Evolutionary conservation across 2,888 invertebrate genomes (phyloP).

Genomic region (Coremacera marginata): DNA sequence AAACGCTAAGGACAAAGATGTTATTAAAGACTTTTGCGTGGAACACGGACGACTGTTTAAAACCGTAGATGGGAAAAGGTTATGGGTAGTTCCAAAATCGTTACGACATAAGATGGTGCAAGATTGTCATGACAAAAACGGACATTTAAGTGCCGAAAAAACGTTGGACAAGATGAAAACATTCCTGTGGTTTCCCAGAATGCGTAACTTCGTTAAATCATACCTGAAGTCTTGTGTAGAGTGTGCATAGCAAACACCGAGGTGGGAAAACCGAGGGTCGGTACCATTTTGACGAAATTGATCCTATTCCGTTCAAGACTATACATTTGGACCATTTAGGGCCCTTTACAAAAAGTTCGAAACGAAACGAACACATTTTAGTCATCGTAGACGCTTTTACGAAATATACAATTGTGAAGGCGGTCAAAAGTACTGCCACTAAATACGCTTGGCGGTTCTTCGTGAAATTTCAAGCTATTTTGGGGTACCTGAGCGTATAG

Average conservation of each 20-base stretch:
- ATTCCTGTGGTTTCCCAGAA: background rate
- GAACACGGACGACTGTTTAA: constrained; percentile 24
- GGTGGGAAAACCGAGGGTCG: background rate
- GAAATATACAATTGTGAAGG: constrained; percentile 25
- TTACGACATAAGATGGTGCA: constrained; percentile 24
- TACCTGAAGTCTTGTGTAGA: too few species aligned
- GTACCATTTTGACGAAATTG: too few species aligned
- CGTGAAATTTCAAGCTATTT: constrained; percentile 1
- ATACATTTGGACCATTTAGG: background rate
- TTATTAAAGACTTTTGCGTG: constrained; percentile 4
- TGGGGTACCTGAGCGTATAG: background rate
- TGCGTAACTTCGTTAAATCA: too few species aligned
- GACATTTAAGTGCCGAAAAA: constrained; percentile 17
- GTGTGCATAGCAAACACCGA: constrained; percentile 49
- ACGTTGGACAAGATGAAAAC: background rate
- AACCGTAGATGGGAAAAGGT: background rate
- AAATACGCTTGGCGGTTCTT: constrained; percentile 25
- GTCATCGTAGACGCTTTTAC: too few species aligned
- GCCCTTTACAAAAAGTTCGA: background rate
- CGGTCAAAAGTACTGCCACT: constrained; percentile 28
- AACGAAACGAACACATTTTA: too few species aligned
- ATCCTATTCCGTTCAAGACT: background rate
- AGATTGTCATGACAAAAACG: constrained; percentile 26
- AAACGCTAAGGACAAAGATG: background rate
- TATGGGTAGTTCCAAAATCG: constrained; percentile 42